A percentile compares a stretch with the other conserved stretches of the same genome.
These are phyloP conservation scores for Physocephala rufipes DNA, from an alignment of 2,888 invertebrate species.

Conservation along the genomic window DNA sequence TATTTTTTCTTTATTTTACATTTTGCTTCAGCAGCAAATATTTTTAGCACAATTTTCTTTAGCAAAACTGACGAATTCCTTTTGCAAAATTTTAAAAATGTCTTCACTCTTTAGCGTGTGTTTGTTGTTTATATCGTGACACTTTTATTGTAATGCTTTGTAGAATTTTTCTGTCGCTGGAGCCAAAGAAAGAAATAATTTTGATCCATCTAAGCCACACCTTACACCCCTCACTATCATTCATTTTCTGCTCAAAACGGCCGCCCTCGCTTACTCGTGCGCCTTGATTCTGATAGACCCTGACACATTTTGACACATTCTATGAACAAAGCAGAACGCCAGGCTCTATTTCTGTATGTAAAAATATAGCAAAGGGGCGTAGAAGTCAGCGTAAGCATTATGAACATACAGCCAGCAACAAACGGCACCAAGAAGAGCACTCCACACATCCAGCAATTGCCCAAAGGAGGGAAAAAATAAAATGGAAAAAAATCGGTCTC, in stretches of 20 bases:
- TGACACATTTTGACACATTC: conserved; percentile 62
- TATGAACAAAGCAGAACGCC: conserved; percentile 54
- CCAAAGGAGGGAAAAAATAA: conserved; percentile 23
- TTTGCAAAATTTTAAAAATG: neutral
- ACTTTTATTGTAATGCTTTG: neutral
- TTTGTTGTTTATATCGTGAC: neutral
- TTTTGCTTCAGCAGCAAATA: conserved; percentile 43
- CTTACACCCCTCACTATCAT: neutral
- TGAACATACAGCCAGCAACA: conserved; percentile 23
- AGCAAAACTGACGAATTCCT: conserved; percentile 48
- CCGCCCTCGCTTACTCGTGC: too few species aligned
- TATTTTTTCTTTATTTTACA: too few species aligned
- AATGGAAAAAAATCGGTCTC: neutral
- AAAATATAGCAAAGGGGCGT: conserved; percentile 48
- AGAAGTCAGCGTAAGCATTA: conserved; percentile 45
- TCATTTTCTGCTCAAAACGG: too few species aligned
- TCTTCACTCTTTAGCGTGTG: neutral
- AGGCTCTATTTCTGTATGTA: conserved; percentile 35
- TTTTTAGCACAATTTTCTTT: conserved; percentile 47
- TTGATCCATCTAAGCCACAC: neutral
- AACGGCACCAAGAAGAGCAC: conserved; percentile 10
- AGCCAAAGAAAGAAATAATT: neutral
- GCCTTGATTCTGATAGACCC: conserved; percentile 48
- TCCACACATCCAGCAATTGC: conserved; percentile 19
- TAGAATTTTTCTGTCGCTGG: too few species aligned